Evolutionary conservation across 1,140 invertebrate species (phyloP), one percentile per base, ranked within the genome.

Genomic region (Conus betulinus): DNA sequence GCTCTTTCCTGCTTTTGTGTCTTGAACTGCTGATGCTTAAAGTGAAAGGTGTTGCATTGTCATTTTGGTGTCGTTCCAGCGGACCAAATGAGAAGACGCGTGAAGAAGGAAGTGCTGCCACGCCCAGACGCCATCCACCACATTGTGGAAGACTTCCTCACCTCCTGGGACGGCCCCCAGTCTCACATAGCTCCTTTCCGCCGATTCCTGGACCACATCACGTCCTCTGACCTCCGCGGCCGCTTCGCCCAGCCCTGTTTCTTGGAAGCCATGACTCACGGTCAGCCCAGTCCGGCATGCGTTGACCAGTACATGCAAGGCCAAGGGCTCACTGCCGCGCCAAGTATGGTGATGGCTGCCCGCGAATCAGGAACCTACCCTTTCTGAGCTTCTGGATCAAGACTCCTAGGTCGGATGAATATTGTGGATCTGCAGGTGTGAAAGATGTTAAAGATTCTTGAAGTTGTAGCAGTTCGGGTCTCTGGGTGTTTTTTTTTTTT

Each of bases 91-190:
- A 88, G 87, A 27, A 67, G 78, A 2, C 91, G 88, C 82, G 15
- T 81, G 27, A 51, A 25, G 5, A 60, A 89, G 13, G 91, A 93
- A 55, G 88, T 90, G 2, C 89, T 96, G 25, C 96, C 96, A 5
- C 90, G 91, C 11, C 96, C 96, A 20, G 89, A 91, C 13, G 85
- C 89, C 5, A 78, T 96, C 10, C 96, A 96, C 89, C 96, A 96
- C 90, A 94, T 96, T 17, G 92, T 96, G 15, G 96, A 96, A 91
- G 96, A 96, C 90, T 96, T 96, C 88, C 91, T 95, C 0, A 96
- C 96, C 0, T 86, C 89, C 2, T 96, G 95, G 95, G 95, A 95
- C 83, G 94, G 92, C 6, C 93, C 93, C 20, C 89, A 90, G 25
- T 94, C 92, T 57, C 95, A 96, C 90, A 91, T 95, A 78, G 88